These are phyloP conservation scores for Micromesistius poutassou DNA, from an alignment of 2,797 vertebrate species.

Conservation along the genomic window DNA sequence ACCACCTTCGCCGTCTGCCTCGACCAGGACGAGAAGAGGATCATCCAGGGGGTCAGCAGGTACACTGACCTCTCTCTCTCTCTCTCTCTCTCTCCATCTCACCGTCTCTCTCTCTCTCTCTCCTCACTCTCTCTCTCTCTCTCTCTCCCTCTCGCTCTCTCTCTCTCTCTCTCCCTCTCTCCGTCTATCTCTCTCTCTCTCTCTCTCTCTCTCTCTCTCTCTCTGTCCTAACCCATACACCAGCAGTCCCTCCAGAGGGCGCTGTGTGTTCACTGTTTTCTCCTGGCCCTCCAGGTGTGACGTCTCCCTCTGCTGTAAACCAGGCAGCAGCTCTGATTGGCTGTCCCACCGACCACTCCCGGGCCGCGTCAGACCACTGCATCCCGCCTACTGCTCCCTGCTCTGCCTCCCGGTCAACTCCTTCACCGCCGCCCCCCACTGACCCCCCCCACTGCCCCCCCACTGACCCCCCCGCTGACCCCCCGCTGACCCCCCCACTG, in stretches of 20 bases:
- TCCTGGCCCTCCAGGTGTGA: slow-evolving; percentile 77
- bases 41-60: slow-evolving; percentile 91
- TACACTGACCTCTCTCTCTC: slow-evolving; percentile 38
- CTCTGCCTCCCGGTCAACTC: slow-evolving; percentile 91
- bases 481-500: no score
- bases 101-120: no score
- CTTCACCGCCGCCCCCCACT: slow-evolving; percentile 82
- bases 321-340: slow-evolving; percentile 72
- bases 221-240: no score
- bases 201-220: no score
- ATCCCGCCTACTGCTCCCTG: slow-evolving; percentile 83
- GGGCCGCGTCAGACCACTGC: slow-evolving; percentile 61
- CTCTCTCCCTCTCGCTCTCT: no score
- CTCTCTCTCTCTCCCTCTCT: no score
- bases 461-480: no score
- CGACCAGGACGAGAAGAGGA: slow-evolving; percentile 93
- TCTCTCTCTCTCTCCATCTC: background rate
- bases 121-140: no score
- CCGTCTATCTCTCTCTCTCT: no score
- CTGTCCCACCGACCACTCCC: slow-evolving; percentile 54
- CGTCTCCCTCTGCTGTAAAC: slow-evolving; percentile 89
- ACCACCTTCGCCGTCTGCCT: slow-evolving; percentile 88
- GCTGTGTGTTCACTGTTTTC: background rate
- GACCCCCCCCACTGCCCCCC: slow-evolving; percentile 28
- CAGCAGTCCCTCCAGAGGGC: background rate